Evolutionary conservation across 2,888 invertebrate species (phyloP), one percentile per base, ranked within the genome.

Genomic region (Drosophila koepferae): DNA sequence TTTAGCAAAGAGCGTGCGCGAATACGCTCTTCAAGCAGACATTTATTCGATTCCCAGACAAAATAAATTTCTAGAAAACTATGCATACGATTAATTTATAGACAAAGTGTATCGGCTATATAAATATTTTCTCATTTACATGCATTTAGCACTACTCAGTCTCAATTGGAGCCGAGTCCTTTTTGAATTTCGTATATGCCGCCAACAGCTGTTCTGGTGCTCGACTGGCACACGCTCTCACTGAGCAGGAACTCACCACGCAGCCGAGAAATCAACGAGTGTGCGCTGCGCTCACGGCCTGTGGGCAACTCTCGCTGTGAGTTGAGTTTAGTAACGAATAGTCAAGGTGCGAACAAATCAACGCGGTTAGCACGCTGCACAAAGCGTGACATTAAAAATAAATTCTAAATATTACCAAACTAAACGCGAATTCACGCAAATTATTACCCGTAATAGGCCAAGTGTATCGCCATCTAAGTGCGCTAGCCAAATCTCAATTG

Each of bases 331-430:
- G 90, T 90, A 85, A 87, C 87, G 87, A 91, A 90, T 88, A 79
- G 80, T 75, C 76, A 83, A 91, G 89, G 91, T 89, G 86, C 80
- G 90, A 89, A 82, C 87, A 87, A 86, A 91, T 90, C 90, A 82
- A 86, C 89, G 90, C 90, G 89, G 90, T 89, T 86, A 81, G 81
- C 90, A 89, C 85, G 81, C 90, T 82, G 80, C 71, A 80, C 77
- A 81, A 80, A 71, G 71, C 68, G 74, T 76, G 89, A 60, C 67
- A 77, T 72, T 55, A 72, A 83, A 87, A 87, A 83, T 78, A 81
- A 87, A 74, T 89, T 71, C 48, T 54, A 64, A 87, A 83, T 80
- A 83, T 79, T 86, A 77, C 16, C 62, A 79, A 87, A 83, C 46
- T 51, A 58, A 28, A 34, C 51, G 69, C 63, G 62, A 71, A 77